Evolutionary conservation across 2,797 vertebrate genomes (phyloP).

Genomic region (Hippocampus kuda): DNA sequence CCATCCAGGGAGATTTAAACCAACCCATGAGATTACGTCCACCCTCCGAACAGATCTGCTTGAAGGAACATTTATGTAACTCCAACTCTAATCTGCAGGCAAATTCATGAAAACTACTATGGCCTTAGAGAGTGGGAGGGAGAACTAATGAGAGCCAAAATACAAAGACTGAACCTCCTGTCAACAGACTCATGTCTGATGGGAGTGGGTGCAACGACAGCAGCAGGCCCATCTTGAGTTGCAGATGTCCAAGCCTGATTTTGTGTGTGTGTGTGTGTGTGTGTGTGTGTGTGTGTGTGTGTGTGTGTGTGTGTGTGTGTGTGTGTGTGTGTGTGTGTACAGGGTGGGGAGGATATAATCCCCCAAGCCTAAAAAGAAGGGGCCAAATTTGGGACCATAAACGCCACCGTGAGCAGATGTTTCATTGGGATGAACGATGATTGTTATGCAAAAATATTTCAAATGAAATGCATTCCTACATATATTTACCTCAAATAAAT

Average conservation of each 20-base stretch:
- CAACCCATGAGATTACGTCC: constrained; percentile 37
- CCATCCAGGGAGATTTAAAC: constrained; percentile 33
- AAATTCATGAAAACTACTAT: constrained; percentile 22
- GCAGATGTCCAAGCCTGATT: constrained; percentile 40
- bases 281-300: constrained; percentile 15
- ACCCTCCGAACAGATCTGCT: constrained; percentile 33
- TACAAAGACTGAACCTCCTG: constrained; percentile 29
- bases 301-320: constrained; percentile 8
- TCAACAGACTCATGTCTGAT: constrained; percentile 32
- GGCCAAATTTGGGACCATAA: neutral
- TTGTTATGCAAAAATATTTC: neutral
- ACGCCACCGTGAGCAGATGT: constrained; percentile 15
- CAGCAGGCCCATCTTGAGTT: constrained; percentile 33
- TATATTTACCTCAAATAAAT: neutral
- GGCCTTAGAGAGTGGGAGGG: constrained; percentile 12
- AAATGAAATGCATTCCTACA: neutral
- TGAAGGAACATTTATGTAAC: constrained; percentile 45
- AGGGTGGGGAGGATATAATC: constrained; percentile 21
- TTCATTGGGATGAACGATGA: neutral
- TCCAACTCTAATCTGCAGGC: constrained; percentile 36
- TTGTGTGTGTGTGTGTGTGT: constrained; percentile 16
- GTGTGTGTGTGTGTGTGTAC: constrained; percentile 8
- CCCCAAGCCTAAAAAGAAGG: constrained; percentile 16
- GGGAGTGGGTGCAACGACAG: constrained; percentile 17
- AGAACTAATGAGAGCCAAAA: constrained; percentile 33